Base-by-base conservation (phyloP, 2,888 invertebrate genomes). In the Euproctis similis region DNA sequence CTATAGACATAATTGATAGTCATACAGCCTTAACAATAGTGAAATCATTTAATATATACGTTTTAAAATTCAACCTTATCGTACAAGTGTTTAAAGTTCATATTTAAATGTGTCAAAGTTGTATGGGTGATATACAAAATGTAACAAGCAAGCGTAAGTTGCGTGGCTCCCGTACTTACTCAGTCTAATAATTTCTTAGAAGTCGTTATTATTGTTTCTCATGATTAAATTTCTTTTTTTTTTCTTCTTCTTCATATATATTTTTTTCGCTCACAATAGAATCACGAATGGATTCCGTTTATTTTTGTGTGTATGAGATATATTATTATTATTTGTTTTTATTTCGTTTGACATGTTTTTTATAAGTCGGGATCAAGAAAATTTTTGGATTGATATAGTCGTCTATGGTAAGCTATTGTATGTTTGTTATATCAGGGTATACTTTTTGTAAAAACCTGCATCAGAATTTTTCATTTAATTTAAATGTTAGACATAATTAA, bases 161-260 rank as follows among this genome's bases (percentile, higher is more conserved):
- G 82, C 82, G 82, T 81, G 84, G 84, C 84, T 84, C 67, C 82
- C 65, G 82, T 75, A 81, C 72, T 84, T 84, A 84, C 80, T 60
- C 64, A 66, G 64, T 71, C 77, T 78, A 78, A n/a, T n/a, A n/a
- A 77, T 81, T 82, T 82, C 76, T 77, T 58, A 73, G 81, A 72
- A 74, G 70, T 73, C 71, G 60, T 76, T 74, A 82, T 80, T 81
- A 81, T 80, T 82, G 80, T 84, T 84, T 84, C 84, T 78, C 81
- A 81, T 84, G 78, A 82, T 82, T 84, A 81, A 82, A 75, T 82
- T 82, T 80, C 78, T 82, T 82, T 81, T 78, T 80, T 81, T 81
- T 80, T 82, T 80, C 82, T 84, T 84, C 84, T 78, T 80, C 80
- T 84, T 77, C 82, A 81, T 84, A 81, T 82, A 75, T 82, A 81